Conservation (phyloP, 2,888 invertebrate species). For the Eremobia ochroleuca region DNA sequence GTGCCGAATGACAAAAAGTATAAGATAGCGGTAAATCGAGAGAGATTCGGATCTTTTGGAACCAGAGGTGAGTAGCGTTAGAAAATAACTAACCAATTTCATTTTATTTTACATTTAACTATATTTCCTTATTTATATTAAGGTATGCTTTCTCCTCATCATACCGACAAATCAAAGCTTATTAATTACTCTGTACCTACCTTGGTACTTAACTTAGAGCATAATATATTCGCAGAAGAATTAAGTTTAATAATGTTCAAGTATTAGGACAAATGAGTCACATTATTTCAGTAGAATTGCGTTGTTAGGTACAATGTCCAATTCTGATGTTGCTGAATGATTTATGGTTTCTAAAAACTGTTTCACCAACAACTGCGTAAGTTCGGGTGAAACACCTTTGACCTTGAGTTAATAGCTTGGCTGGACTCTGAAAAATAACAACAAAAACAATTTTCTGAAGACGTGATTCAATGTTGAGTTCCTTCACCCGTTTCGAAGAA, state of each 20-base stretch:
- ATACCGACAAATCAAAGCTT: background rate
- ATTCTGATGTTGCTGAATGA: constrained; percentile 49
- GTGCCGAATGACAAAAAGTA: constrained; percentile 91
- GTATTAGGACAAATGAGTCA: constrained; percentile 36
- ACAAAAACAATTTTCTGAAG: constrained; percentile 40
- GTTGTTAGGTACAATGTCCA: constrained; percentile 52
- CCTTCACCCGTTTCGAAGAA: constrained; percentile 35
- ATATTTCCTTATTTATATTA: constrained; percentile 33
- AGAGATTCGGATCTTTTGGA: constrained; percentile 93
- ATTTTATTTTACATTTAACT: constrained; percentile 39
- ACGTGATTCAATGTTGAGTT: constrained; percentile 43
- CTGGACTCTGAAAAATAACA: constrained; percentile 32
- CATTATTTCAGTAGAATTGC: constrained; percentile 39
- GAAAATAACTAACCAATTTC: constrained; percentile 46
- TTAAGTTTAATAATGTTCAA: constrained; percentile 5
- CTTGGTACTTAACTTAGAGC: background rate
- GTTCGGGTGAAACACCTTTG: constrained; percentile 65
- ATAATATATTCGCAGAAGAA: constrained; percentile 5
- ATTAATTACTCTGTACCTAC: background rate
- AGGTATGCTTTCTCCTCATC: constrained; percentile 36
- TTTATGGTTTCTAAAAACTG: constrained; percentile 65
- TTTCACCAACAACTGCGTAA: constrained; percentile 49
- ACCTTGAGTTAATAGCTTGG: constrained; percentile 62
- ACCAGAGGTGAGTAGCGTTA: constrained; percentile 90
- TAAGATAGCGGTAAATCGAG: constrained; percentile 92